These are phyloP conservation scores for Ectemnius cavifrons DNA, from an alignment of 2,888 invertebrate species.

Conservation along the genomic window DNA sequence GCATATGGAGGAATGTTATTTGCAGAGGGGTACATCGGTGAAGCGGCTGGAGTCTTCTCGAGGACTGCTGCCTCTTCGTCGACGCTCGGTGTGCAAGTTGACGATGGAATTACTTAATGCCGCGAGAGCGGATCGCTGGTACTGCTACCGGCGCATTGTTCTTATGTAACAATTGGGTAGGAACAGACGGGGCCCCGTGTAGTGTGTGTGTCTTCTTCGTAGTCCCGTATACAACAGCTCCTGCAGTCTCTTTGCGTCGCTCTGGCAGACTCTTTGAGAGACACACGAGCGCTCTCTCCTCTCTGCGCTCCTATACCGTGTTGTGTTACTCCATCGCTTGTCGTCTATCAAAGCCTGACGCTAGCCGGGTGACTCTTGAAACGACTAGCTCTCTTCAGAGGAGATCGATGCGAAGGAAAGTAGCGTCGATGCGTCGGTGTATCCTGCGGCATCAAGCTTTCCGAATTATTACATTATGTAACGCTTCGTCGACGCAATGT, in stretches of 20 bases:
- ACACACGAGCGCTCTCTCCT: not conserved
- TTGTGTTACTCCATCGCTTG: not conserved
- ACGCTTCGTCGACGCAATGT: conserved; percentile 17
- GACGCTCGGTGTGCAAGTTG: too few species aligned
- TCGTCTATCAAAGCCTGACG: not conserved
- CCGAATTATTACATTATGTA: conserved; percentile 55
- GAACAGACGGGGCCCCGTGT: not conserved
- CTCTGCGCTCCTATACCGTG: not conserved
- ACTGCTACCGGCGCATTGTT: conserved; percentile 14
- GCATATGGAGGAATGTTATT: too few species aligned
- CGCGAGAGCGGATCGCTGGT: conserved; percentile 12
- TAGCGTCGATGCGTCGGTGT: conserved; percentile 13
- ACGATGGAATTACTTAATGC: conserved; percentile 13
- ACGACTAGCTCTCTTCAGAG: not conserved
- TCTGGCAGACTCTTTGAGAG: too few species aligned
- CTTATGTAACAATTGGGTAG: conserved; percentile 17
- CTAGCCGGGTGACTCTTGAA: not conserved
- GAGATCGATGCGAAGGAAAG: conserved; percentile 20
- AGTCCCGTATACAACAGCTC: conserved; percentile 8
- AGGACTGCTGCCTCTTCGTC: too few species aligned
- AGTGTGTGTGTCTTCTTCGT: not conserved
- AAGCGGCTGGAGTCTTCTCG: too few species aligned
- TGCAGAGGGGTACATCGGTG: too few species aligned
- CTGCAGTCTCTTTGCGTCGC: too few species aligned
- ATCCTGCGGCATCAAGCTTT: conserved; percentile 18